Percentiles rank a stretch among this genome's conserved stretches.
These are phyloP conservation scores for Hypanus sabinus DNA, from an alignment of 2,113 vertebrate species.

Conservation along the genomic window DNA sequence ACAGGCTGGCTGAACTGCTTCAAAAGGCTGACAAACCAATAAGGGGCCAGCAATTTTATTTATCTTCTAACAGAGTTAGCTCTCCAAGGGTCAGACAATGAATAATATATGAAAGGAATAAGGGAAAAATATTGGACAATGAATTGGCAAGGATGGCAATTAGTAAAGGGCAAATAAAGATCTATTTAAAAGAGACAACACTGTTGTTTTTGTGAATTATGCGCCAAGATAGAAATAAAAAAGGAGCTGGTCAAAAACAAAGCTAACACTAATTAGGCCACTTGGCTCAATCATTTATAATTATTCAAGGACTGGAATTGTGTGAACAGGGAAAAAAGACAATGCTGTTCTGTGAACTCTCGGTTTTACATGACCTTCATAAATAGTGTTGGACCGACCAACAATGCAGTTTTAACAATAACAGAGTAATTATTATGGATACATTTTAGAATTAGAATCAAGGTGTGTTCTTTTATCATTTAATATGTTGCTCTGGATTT, in stretches of 20 bases:
- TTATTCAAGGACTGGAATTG: neutral
- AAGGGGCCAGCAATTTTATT: no score
- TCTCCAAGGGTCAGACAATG: no score
- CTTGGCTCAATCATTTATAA: neutral
- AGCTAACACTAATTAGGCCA: neutral
- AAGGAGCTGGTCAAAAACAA: neutral
- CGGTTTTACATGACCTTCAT: no score
- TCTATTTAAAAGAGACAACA: neutral
- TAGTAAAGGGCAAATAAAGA: neutral
- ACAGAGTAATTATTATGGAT: neutral
- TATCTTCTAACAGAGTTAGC: no score
- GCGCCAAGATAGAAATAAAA: neutral
- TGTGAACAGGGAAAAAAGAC: no score
- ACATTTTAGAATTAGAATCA: neutral
- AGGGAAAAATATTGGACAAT: neutral
- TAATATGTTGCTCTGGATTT: no score
- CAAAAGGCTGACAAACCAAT: no score
- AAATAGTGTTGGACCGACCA: no score
- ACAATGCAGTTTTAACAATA: no score
- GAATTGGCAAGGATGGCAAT: neutral
- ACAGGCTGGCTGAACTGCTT: no score
- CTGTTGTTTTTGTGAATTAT: neutral
- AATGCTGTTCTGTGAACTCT: no score
- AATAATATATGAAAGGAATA: neutral
- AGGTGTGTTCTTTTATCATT: no score